Conservation (phyloP, 2,113 vertebrate genomes). For the Hemibates koningsi region DNA sequence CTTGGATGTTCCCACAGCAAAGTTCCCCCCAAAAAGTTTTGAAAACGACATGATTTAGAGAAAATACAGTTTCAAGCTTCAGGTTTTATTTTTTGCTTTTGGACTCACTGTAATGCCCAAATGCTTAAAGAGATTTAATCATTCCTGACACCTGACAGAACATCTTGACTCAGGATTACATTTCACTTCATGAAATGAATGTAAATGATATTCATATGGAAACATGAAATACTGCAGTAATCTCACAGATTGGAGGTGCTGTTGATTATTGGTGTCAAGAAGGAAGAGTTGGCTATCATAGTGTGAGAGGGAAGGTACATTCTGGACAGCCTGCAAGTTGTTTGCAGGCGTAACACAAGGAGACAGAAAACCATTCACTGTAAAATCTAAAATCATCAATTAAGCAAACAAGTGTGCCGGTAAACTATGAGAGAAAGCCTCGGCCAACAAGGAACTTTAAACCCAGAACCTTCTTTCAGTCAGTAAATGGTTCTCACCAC, state of each 20-base stretch:
- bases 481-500: accelerated
- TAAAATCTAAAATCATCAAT: background rate
- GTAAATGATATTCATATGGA: background rate
- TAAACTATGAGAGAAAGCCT: accelerated
- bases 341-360: accelerated
- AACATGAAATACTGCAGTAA: background rate
- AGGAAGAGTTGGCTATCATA: background rate
- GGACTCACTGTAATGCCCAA: background rate
- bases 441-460: background rate
- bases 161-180: background rate
- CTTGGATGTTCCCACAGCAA: background rate
- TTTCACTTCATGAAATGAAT: background rate
- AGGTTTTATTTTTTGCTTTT: background rate
- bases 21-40: background rate
- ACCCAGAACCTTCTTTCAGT: background rate
- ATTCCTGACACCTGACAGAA: background rate
- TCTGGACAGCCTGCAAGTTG: background rate
- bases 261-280: accelerated
- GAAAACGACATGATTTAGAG: background rate
- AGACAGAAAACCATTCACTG: background rate
- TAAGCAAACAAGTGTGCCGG: background rate
- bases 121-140: background rate
- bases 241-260: background rate
- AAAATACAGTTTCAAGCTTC: background rate
- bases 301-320: background rate